phyloP scores from a whole-genome alignment of 2,113 vertebrate genomes.

The Lethenteron reissneri region DNA sequence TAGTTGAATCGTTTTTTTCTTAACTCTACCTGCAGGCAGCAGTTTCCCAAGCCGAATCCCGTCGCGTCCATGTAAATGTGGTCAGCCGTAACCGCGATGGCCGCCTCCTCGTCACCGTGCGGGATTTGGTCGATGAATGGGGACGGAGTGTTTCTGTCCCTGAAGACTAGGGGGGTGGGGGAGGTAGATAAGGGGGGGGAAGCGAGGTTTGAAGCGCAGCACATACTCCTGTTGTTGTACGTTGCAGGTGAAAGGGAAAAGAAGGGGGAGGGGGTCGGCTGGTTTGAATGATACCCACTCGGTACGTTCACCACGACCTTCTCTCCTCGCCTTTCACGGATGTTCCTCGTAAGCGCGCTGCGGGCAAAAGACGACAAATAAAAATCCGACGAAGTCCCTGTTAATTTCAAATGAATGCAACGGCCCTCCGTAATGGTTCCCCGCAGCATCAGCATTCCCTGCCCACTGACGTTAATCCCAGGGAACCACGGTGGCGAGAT shows the following conservation, averaged over 20 bases:
- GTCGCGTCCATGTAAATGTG: slow-evolving; percentile 96
- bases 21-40: slow-evolving; percentile 66
- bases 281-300: slow-evolving; percentile 33
- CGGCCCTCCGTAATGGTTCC: no score
- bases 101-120: slow-evolving; percentile 53
- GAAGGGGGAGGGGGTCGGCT: no score
- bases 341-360: slow-evolving; percentile 82
- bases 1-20: no score
- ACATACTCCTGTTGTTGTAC: no score
- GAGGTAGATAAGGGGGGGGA: slow-evolving; percentile 7
- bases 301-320: slow-evolving; percentile 92
- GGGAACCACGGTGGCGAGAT: no score
- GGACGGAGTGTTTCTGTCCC: slow-evolving; percentile 53
- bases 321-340: slow-evolving; percentile 71
- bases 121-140: slow-evolving; percentile 67
- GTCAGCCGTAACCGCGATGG: slow-evolving; percentile 42
- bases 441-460: no score
- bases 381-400: no score
- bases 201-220: no score
- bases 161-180: slow-evolving; percentile 42
- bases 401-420: no score
- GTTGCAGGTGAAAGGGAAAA: no score
- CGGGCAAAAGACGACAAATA: slow-evolving; percentile 10
- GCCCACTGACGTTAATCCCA: no score
- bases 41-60: slow-evolving; percentile 98